Evolutionary conservation across 2,797 vertebrate species (phyloP).

Genomic region (Ciconia nigra): DNA sequence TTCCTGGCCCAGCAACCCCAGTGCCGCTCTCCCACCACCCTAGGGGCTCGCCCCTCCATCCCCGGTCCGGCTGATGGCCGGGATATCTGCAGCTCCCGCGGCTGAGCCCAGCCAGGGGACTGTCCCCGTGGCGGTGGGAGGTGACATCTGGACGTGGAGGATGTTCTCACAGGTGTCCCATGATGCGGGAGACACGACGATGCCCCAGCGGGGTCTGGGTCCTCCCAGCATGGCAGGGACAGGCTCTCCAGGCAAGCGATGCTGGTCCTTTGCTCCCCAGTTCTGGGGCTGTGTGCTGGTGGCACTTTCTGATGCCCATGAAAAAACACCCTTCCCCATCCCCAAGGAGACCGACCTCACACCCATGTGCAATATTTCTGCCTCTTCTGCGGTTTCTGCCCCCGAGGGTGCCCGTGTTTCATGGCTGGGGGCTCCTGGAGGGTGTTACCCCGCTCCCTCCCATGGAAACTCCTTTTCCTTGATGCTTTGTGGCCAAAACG

Average conservation of each 20-base stretch:
- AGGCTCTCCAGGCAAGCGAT: background rate
- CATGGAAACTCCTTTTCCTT: background rate
- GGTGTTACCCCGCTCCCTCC: background rate
- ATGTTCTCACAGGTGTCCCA: background rate
- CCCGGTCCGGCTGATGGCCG: fast-evolving
- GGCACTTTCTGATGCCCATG: background rate
- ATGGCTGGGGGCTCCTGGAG: background rate
- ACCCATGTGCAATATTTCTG: background rate
- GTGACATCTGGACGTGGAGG: background rate
- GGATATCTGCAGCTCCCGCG: background rate
- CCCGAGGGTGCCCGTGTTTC: background rate
- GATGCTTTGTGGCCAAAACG: conserved; percentile 21
- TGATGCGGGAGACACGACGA: fast-evolving
- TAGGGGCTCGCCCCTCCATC: background rate
- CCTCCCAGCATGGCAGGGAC: background rate
- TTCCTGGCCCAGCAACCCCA: background rate
- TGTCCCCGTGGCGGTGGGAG: background rate
- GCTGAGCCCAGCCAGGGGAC: background rate
- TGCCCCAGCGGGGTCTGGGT: background rate
- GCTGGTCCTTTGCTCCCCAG: background rate
- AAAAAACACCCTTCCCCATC: background rate
- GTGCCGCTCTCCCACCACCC: background rate
- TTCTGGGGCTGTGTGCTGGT: background rate
- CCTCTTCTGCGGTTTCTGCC: background rate
- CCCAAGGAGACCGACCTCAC: background rate